Evolutionary conservation across 2,888 invertebrate species (phyloP), one percentile per base, ranked within the genome.

Genomic region (Noctua janthina): DNA sequence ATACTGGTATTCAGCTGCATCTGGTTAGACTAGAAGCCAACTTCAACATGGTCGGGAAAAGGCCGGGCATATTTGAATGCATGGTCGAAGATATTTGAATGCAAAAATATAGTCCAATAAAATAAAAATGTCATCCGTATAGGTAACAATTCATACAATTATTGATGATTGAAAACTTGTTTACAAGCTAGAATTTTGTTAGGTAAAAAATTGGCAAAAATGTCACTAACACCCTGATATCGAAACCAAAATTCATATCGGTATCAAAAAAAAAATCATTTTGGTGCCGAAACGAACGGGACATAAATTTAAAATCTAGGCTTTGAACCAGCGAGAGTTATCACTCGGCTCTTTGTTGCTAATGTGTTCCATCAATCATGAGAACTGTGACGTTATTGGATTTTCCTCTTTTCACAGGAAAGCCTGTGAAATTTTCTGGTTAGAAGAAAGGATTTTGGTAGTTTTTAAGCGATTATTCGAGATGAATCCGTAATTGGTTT

Each of bases 291-390:
- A 76, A 84, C 71, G 64, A 66, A 82, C 79, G 79, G 70, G 46
- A 75, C 72, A 90, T 89, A 87, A 87, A 88, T 91, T 85, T 87
- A 62, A 87, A 90, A 85, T 86, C 86, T 89, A 88, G 87, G 87
- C 88, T 85, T 85, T 83, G 85, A 86, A 82, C 79, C 59, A 76
- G 76, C 80, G 76, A 87, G 91, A 91, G 89, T 90, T 90, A 90
- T 91, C 91, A 88, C 88, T 82, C 76, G 86, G 87, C 87, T 90
- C 91, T 90, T 90, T 92, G 93, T 93, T 92, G 92, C 92, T 95
- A 95, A 95, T 94, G 93, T 93, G 92, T 93, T 93, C 90, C 94
- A 95, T 95, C 92, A 94, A 94, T 95, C 94, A 95, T 93, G 87
- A 87, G 88, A 88, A 83, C 86, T 91, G 69, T 88, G 90, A 90